phyloP scores from a whole-genome alignment of 2,797 vertebrate genomes.

The Acomys russatus region DNA sequence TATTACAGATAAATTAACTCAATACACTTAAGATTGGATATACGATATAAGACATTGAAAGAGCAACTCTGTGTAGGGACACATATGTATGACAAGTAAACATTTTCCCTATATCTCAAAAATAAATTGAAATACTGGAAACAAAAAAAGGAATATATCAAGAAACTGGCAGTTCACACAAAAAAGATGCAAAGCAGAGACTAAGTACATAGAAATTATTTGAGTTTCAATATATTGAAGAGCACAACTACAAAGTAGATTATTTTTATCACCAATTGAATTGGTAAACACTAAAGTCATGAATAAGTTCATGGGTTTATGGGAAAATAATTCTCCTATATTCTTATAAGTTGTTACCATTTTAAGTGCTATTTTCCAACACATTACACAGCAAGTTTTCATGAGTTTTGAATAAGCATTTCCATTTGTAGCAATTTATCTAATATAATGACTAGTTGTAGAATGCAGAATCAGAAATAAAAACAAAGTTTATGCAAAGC shows the following conservation, averaged over 20 bases:
- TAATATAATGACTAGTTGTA: not conserved
- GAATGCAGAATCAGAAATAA: not conserved
- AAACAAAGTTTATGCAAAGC: not conserved
- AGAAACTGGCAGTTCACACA: not conserved
- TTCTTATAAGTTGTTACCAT: not conserved
- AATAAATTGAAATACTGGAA: constrained; percentile 18
- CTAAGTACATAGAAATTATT: not conserved
- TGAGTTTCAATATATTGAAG: not conserved
- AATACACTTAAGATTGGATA: not conserved
- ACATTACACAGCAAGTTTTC: not conserved
- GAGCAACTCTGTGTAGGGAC: not conserved
- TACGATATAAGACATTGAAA: not conserved
- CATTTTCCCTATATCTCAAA: not conserved
- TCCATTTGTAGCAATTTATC: not conserved
- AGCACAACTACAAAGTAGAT: not conserved
- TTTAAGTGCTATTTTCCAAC: constrained; percentile 16
- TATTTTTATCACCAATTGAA: not conserved
- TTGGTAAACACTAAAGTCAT: not conserved
- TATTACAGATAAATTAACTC: not conserved
- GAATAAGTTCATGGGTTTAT: not conserved
- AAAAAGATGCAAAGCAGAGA: not conserved
- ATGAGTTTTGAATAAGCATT: not conserved
- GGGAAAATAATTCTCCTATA: not conserved
- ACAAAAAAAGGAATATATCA: not conserved
- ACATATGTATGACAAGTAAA: not conserved